phyloP scores from a whole-genome alignment of 1,140 invertebrate species.

The Agraylea sexmaculata region DNA sequence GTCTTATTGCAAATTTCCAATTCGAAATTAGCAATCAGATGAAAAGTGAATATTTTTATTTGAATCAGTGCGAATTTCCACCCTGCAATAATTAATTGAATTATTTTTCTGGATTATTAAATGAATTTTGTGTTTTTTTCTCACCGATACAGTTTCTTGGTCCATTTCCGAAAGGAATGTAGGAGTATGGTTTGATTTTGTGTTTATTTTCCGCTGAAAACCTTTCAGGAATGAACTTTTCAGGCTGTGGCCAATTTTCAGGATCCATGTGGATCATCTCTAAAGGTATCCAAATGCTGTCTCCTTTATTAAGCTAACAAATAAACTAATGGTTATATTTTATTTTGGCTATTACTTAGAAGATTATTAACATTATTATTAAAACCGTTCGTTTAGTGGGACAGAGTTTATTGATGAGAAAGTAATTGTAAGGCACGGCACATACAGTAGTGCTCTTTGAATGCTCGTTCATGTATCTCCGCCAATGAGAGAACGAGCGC shows the following conservation, averaged over 20 bases:
- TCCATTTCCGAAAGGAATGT: slow-evolving; percentile 54
- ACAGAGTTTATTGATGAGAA: slow-evolving; percentile 5
- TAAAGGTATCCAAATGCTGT: slow-evolving; percentile 27
- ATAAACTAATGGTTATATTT: slow-evolving; percentile 20
- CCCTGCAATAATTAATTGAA: slow-evolving; percentile 7
- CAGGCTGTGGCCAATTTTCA: slow-evolving; percentile 45
- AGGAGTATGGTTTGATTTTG: slow-evolving; percentile 22
- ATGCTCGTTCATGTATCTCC: too few species aligned
- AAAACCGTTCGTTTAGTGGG: slow-evolving; percentile 45
- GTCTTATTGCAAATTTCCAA: slow-evolving; percentile 16
- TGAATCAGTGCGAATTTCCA: slow-evolving; percentile 38
- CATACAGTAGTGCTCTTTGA: neutral
- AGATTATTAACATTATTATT: slow-evolving; percentile 36
- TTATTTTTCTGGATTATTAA: neutral
- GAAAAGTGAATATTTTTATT: slow-evolving; percentile 34
- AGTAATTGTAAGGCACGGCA: neutral
- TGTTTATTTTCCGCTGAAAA: slow-evolving; percentile 31
- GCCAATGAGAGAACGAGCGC: too few species aligned
- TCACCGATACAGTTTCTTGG: slow-evolving; percentile 47
- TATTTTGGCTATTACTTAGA: slow-evolving; percentile 31
- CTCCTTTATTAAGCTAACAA: slow-evolving; percentile 24
- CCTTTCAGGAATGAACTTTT: slow-evolving; percentile 53
- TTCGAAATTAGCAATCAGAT: slow-evolving; percentile 23
- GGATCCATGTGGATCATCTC: slow-evolving; percentile 34
- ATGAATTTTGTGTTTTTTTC: slow-evolving; percentile 1